Conservation (phyloP, 2,113 vertebrate genomes). For the Cyprichromis sp. region DNA sequence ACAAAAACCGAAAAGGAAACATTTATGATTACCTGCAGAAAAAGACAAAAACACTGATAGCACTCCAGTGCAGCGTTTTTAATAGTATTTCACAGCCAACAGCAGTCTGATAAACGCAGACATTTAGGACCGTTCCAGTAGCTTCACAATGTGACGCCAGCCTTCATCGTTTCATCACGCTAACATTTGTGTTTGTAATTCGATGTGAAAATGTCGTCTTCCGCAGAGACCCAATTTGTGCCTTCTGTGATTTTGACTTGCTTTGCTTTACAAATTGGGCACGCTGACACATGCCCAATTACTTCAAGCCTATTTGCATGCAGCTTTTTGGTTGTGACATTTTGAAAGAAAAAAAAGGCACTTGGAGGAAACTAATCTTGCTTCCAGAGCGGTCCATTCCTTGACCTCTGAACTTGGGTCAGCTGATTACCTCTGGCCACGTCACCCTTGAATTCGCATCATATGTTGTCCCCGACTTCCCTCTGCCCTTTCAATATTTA, state of each 20-base stretch:
- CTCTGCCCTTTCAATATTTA: conserved; percentile 14
- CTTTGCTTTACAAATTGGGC: conserved; percentile 29
- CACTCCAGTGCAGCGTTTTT: background rate
- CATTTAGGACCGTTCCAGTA: background rate
- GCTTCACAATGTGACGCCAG: background rate
- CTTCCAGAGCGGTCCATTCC: background rate
- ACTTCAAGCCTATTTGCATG: conserved; percentile 23
- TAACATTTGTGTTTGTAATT: conserved; percentile 15
- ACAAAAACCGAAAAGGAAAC: background rate
- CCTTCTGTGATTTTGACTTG: conserved; percentile 8
- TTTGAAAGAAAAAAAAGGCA: background rate
- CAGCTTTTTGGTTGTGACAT: conserved; percentile 6
- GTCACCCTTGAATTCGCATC: background rate
- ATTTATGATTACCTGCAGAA: background rate
- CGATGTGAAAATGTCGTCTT: background rate
- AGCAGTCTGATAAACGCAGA: background rate
- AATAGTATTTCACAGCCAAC: background rate
- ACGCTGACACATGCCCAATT: background rate
- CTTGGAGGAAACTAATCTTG: background rate
- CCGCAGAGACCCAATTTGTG: background rate
- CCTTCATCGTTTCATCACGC: background rate
- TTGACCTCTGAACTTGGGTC: background rate
- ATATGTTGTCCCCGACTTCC: background rate
- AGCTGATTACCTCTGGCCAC: background rate
- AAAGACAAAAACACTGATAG: background rate